Conservation (phyloP, 2,888 invertebrate species). For the Lycia hirtaria region DNA sequence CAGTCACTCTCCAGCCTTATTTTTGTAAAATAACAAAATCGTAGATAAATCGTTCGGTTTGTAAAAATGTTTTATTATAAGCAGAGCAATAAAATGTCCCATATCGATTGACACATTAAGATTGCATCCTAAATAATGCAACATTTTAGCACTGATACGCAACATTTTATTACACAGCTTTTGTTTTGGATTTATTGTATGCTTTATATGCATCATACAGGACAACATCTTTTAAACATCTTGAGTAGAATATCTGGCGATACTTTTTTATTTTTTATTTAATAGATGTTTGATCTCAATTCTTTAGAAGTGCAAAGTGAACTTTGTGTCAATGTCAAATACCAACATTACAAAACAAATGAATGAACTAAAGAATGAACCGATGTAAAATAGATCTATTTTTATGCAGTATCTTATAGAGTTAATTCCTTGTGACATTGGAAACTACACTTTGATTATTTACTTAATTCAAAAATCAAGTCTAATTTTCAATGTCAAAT, state of each 20-base stretch:
- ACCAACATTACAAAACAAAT: not conserved
- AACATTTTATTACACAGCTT: conserved; percentile 25
- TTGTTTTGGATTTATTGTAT: conserved; percentile 1
- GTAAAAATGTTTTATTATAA: conserved; percentile 2
- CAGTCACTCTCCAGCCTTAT: not conserved
- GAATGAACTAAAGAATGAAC: not conserved
- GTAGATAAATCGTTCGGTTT: not conserved
- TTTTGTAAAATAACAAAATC: too few species aligned
- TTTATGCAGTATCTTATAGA: too few species aligned
- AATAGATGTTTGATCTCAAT: too few species aligned
- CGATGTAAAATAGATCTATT: too few species aligned
- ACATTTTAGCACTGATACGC: conserved; percentile 40
- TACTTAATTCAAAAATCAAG: too few species aligned
- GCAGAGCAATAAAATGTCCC: conserved; percentile 18
- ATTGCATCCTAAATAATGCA: conserved; percentile 19
- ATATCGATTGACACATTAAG: conserved; percentile 30
- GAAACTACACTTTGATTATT: too few species aligned
- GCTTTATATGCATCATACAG: not conserved
- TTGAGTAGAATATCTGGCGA: too few species aligned
- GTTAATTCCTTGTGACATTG: too few species aligned
- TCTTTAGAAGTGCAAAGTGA: too few species aligned
- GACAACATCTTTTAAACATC: not conserved
- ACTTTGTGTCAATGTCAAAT: not conserved
- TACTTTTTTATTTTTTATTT: too few species aligned
- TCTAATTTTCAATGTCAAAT: too few species aligned